phyloP scores from a whole-genome alignment of 2,888 invertebrate genomes.

The Aporophyla lueneburgensis region DNA sequence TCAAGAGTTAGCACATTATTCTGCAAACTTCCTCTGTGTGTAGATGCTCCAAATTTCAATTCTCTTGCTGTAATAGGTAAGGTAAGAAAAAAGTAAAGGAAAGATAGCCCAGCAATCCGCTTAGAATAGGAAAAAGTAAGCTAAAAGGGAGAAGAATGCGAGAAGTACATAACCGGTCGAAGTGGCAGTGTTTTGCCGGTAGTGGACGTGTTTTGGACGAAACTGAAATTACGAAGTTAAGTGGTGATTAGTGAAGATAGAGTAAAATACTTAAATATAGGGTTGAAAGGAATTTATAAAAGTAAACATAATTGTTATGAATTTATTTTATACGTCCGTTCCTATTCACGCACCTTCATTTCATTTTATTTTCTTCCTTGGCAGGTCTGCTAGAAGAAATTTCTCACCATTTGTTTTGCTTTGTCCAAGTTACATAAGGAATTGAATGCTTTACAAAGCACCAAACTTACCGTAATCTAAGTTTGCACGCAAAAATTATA shows the following conservation, averaged over 20 bases:
- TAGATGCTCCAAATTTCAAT: slow-evolving; percentile 77
- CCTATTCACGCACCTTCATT: neutral
- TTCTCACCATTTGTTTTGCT: neutral
- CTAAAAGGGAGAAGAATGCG: slow-evolving; percentile 5
- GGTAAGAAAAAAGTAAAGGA: slow-evolving; percentile 57
- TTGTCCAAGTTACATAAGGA: neutral
- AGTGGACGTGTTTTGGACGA: too few species aligned
- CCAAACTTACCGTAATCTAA: slow-evolving; percentile 4
- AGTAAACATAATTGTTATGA: neutral
- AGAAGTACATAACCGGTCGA: too few species aligned
- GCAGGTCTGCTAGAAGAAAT: neutral
- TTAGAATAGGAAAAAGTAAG: slow-evolving; percentile 46
- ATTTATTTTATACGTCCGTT: too few species aligned
- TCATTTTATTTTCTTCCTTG: neutral
- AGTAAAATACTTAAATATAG: slow-evolving; percentile 40
- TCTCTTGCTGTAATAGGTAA: slow-evolving; percentile 76
- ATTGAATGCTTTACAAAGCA: neutral
- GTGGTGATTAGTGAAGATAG: slow-evolving; percentile 41
- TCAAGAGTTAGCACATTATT: slow-evolving; percentile 70
- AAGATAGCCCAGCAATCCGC: slow-evolving; percentile 19
- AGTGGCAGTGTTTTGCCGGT: too few species aligned
- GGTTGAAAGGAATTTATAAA: slow-evolving; percentile 17
- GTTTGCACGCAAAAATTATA: slow-evolving; percentile 4
- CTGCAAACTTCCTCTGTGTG: slow-evolving; percentile 77
- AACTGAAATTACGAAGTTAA: slow-evolving; percentile 8